Evolutionary conservation across 53 echinoderm and acorn worm species (phyloP).

Genomic region (Paracentrotus lividus): DNA sequence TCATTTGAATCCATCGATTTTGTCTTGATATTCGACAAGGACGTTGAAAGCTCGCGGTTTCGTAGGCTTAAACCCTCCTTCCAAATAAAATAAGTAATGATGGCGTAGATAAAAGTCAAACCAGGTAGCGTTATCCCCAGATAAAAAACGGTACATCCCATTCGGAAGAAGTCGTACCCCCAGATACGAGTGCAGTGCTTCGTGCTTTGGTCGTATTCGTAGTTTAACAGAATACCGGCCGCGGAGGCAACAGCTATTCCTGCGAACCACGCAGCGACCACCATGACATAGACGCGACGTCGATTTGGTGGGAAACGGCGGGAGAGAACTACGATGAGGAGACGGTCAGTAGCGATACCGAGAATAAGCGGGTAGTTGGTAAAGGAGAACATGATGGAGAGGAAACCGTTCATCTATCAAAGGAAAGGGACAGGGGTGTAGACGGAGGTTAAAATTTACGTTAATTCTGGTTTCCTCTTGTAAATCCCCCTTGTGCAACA

Average conservation of each 20-base stretch:
- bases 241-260: neutral
- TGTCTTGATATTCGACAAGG: neutral
- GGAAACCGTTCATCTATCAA: constrained; percentile 36
- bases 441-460: neutral
- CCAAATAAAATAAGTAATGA: constrained; percentile 8
- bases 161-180: neutral
- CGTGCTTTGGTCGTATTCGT: constrained; percentile 19
- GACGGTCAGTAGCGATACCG: constrained; percentile 17
- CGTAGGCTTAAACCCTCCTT: neutral
- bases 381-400: constrained; percentile 41
- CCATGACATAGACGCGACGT: neutral
- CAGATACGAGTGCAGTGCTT: constrained; percentile 44
- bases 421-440: neutral
- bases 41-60: neutral
- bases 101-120: neutral
- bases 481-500: too few species aligned
- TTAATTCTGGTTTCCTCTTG: neutral
- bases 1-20: neutral
- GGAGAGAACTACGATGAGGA: constrained; percentile 12
- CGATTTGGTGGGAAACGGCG: constrained; percentile 33
- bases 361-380: neutral
- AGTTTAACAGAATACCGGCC: neutral
- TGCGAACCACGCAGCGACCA: neutral
- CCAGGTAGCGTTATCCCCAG: neutral
- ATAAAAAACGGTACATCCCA: neutral